Percentiles rank a stretch among this genome's conserved stretches.
Conservation (phyloP, 1,140 invertebrate genomes). For the Nixonia krombeini region DNA sequence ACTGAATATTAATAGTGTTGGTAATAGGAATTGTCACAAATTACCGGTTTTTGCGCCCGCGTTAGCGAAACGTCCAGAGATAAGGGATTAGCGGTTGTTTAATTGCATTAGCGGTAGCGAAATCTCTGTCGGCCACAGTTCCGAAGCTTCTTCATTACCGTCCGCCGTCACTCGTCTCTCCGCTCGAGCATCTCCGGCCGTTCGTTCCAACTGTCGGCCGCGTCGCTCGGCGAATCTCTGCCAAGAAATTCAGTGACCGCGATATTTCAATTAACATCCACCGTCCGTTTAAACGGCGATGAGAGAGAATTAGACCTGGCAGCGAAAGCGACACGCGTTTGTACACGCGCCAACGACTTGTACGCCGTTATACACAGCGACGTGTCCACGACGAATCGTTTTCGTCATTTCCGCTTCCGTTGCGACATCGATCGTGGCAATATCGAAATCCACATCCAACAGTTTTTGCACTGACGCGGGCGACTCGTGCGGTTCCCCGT, state of each 20-base stretch:
- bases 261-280: conserved; percentile 70
- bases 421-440: conserved; percentile 4
- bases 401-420: conserved; percentile 27
- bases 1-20: too few species aligned
- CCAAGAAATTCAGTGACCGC: conserved; percentile 67
- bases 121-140: too few species aligned
- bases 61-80: too few species aligned
- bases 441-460: too few species aligned
- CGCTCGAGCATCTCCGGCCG: conserved; percentile 5
- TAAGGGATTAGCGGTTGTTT: too few species aligned
- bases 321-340: conserved; percentile 19
- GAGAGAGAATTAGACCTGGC: conserved; percentile 53
- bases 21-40: too few species aligned
- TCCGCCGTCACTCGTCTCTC: conserved; percentile 6
- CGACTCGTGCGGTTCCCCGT: too few species aligned
- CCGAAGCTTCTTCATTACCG: conserved; percentile 3
- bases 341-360: conserved; percentile 26
- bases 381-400: conserved; percentile 9
- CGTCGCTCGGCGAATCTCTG: conserved; percentile 56
- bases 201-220: too few species aligned
- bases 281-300: conserved; percentile 56
- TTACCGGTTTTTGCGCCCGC: too few species aligned
- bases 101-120: too few species aligned
- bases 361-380: conserved; percentile 23
- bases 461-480: too few species aligned